Percentiles rank a stretch among this genome's conserved stretches.
Evolutionary conservation across 37 sponge, comb jelly and placozoan genomes (phyloP).

Genomic region (Geodia barretti): DNA sequence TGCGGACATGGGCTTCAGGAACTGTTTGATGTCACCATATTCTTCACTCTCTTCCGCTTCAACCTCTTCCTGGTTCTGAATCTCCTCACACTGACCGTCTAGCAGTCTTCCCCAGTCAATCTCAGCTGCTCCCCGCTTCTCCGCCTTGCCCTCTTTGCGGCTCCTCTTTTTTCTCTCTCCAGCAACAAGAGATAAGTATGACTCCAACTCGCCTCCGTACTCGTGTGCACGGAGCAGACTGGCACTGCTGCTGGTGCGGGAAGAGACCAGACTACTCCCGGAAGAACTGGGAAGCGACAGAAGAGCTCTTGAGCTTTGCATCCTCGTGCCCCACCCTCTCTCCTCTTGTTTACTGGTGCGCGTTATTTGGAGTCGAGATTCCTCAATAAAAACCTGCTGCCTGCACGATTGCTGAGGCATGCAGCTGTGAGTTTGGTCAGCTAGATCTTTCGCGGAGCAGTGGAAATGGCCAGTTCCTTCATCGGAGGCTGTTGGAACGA

Average conservation of each 20-base stretch:
- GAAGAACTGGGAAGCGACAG: not conserved
- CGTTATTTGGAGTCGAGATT: no score
- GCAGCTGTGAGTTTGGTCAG: not conserved
- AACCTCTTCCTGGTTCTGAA: not conserved
- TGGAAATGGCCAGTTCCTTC: not conserved
- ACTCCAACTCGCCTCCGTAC: not conserved
- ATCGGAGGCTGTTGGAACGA: not conserved
- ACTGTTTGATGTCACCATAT: not conserved
- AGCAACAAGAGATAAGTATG: not conserved
- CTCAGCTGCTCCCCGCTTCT: not conserved
- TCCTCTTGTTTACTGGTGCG: no score
- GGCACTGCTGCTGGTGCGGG: not conserved
- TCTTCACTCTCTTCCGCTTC: not conserved
- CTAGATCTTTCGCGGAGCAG: not conserved
- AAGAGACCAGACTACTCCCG: not conserved
- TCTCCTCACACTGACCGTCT: not conserved
- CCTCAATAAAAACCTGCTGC: not conserved
- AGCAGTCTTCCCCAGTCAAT: slow-evolving; percentile 7
- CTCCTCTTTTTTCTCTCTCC: not conserved
- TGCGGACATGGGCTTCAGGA: not conserved
- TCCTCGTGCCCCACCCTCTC: no score
- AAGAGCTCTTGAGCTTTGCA: not conserved
- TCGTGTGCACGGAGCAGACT: not conserved
- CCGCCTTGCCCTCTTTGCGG: no score
- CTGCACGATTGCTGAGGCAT: not conserved